A percentile compares a stretch with the other conserved stretches of the same genome.
phyloP scores from a whole-genome alignment of 2,888 invertebrate species.

The Melinaea marsaeus region DNA sequence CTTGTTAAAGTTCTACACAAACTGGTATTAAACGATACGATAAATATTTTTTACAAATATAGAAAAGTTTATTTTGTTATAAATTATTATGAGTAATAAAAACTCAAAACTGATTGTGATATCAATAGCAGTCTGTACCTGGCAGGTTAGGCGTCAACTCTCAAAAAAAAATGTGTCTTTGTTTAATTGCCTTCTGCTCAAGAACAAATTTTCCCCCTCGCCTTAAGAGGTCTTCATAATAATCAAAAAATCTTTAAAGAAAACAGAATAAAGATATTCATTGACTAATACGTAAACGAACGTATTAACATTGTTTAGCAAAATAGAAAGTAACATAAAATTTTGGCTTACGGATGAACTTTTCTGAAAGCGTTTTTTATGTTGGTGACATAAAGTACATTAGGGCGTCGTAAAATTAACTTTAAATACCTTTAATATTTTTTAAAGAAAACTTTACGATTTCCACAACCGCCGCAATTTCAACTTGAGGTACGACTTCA shows the following conservation, averaged over 20 bases:
- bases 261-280: slow-evolving; percentile 1
- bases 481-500: slow-evolving; percentile 31
- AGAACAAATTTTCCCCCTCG: slow-evolving; percentile 67
- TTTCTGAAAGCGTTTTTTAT: neutral
- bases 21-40: neutral
- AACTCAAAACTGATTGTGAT: slow-evolving; percentile 45
- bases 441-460: slow-evolving; percentile 28
- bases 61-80: neutral
- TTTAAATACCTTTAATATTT: slow-evolving; percentile 43
- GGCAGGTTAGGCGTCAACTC: slow-evolving; percentile 71
- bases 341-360: neutral
- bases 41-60: neutral
- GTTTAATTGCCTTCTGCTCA: slow-evolving; percentile 74
- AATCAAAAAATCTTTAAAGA: slow-evolving; percentile 3
- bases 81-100: slow-evolving; percentile 28
- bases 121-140: slow-evolving; percentile 75
- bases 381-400: neutral
- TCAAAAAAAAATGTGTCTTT: slow-evolving; percentile 70
- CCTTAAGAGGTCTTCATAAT: slow-evolving; percentile 52
- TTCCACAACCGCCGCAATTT: slow-evolving; percentile 30
- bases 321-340: neutral
- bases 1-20: no score
- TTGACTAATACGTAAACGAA: neutral
- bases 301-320: neutral
- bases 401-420: slow-evolving; percentile 40